Conservation (phyloP, 2,797 vertebrate species). For the Delichon dasypus region DNA sequence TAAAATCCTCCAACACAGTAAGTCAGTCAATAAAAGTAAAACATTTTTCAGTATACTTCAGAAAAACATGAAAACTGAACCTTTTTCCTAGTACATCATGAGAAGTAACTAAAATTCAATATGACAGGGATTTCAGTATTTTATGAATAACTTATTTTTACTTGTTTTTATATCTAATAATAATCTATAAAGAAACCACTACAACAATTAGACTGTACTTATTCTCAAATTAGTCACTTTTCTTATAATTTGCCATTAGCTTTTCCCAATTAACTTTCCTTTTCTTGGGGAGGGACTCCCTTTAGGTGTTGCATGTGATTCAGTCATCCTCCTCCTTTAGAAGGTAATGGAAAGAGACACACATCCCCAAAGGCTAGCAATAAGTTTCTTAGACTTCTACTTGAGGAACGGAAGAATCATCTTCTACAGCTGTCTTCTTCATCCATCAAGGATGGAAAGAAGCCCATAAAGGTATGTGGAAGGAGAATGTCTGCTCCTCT, state of each 20-base stretch:
- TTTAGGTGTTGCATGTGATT: neutral
- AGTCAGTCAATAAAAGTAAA: neutral
- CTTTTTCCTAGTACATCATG: neutral
- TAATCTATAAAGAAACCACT: neutral
- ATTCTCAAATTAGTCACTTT: neutral
- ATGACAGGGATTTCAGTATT: neutral
- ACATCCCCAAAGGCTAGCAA: neutral
- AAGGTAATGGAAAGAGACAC: neutral
- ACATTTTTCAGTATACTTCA: neutral
- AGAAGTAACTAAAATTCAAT: neutral
- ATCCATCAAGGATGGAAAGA: neutral
- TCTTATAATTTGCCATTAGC: neutral
- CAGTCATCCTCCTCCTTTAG: neutral
- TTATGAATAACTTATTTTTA: neutral
- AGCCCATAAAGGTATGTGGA: neutral
- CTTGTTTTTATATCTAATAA: neutral
- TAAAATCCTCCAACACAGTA: neutral
- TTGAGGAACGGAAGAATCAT: neutral
- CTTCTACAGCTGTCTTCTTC: neutral
- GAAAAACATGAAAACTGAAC: neutral
- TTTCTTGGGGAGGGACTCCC: neutral
- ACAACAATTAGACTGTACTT: neutral
- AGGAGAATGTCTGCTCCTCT: neutral
- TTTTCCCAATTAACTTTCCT: neutral
- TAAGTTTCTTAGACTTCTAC: neutral